Percentiles rank a stretch among this genome's conserved stretches.
phyloP scores from a whole-genome alignment of 2,113 vertebrate species.

The Tricholaema leucomelas region DNA sequence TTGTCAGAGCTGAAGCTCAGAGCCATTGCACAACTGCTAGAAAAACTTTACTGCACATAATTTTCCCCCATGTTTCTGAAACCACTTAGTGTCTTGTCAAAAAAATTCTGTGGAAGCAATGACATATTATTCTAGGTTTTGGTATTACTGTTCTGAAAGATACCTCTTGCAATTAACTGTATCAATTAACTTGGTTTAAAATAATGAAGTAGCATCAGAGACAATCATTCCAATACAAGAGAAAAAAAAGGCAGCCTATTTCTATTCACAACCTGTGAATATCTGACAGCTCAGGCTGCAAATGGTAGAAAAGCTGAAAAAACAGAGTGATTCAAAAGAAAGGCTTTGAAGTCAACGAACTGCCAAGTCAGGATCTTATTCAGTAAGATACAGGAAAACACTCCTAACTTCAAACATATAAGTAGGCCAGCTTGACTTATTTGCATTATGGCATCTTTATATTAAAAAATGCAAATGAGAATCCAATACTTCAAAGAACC shows the following conservation, averaged over 20 bases:
- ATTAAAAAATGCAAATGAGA: slow-evolving; percentile 12
- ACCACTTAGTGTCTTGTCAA: neutral
- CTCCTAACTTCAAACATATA: neutral
- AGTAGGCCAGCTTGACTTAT: neutral
- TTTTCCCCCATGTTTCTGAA: neutral
- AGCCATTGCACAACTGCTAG: neutral
- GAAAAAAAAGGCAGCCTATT: neutral
- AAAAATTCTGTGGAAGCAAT: neutral
- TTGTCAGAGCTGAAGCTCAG: neutral
- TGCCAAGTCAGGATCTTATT: neutral
- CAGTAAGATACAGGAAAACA: neutral
- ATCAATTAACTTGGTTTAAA: neutral
- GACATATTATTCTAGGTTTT: neutral
- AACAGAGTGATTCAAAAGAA: neutral
- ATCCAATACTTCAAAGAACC: slow-evolving; percentile 19
- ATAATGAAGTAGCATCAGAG: neutral
- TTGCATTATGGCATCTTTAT: neutral
- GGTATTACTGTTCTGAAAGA: neutral
- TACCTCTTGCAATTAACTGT: neutral
- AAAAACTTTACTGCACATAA: neutral
- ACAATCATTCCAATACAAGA: neutral
- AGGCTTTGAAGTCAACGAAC: slow-evolving; percentile 9
- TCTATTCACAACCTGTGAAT: neutral
- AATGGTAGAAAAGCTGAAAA: neutral
- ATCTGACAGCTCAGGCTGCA: neutral